Percentiles rank a stretch among this genome's conserved stretches.
phyloP scores from a whole-genome alignment of 2,113 vertebrate genomes.

The Heloderma charlesbogerti region DNA sequence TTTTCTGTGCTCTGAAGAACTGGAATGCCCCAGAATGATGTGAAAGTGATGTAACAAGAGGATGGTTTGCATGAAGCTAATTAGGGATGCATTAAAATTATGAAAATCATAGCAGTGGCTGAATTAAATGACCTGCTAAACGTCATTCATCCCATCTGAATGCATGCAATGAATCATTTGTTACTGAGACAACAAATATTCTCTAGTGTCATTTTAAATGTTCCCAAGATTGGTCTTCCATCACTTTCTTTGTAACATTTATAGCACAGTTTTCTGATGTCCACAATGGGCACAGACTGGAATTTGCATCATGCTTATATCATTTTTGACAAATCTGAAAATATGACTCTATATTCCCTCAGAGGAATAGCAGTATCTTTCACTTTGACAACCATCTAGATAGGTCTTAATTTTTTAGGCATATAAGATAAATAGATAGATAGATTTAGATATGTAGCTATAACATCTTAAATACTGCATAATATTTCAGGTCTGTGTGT shows the following conservation, averaged over 20 bases:
- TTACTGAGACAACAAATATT: background rate
- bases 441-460: too few relatives aligned
- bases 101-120: background rate
- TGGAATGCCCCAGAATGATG: background rate
- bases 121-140: slow-evolving; percentile 3
- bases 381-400: background rate
- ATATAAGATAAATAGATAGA: too few relatives aligned
- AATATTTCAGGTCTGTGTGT: too few relatives aligned
- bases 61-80: background rate
- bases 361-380: background rate
- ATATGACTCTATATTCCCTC: background rate
- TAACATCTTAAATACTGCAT: too few relatives aligned
- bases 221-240: background rate
- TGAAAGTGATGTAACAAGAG: background rate
- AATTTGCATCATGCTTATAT: background rate
- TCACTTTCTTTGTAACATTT: background rate
- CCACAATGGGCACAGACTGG: background rate
- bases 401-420: background rate
- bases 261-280: background rate
- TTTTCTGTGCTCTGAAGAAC: background rate
- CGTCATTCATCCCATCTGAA: background rate
- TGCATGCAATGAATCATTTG: background rate
- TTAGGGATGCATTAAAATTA: background rate
- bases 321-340: background rate
- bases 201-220: background rate